A percentile compares a stretch with the other conserved stretches of the same genome.
phyloP scores from a whole-genome alignment of 2,797 vertebrate genomes.

The Thamnophis elegans region DNA sequence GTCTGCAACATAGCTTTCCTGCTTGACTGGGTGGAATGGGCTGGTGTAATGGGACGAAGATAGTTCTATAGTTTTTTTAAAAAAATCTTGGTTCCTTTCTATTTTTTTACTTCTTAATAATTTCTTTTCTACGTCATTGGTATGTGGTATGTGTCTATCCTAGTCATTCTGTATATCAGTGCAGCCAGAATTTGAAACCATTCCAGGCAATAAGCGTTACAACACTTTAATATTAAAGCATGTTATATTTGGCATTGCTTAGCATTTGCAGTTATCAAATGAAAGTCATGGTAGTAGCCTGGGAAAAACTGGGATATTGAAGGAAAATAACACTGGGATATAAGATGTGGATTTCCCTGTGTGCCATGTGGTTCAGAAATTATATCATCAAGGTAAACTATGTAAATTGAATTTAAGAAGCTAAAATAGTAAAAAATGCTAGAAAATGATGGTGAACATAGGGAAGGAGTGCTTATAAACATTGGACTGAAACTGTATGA shows the following conservation, averaged over 20 bases:
- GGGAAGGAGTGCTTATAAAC: not conserved
- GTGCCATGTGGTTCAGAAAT: not conserved
- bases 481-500: not conserved
- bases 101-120: not conserved
- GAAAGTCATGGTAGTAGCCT: not conserved
- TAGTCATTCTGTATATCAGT: not conserved
- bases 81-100: not conserved
- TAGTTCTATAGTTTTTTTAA: too few relatives aligned
- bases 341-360: not conserved
- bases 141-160: not conserved
- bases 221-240: not conserved
- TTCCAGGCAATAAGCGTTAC: not conserved
- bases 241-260: not conserved
- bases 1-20: too few relatives aligned
- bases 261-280: not conserved
- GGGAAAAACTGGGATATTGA: not conserved
- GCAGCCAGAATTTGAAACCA: not conserved
- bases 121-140: not conserved
- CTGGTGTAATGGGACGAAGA: too few relatives aligned
- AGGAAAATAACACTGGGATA: not conserved
- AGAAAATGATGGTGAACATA: not conserved
- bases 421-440: not conserved
- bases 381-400: not conserved
- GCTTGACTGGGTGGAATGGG: too few relatives aligned
- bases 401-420: constrained; percentile 10